These are phyloP conservation scores for Hyposoter dolosus DNA, from an alignment of 2,888 invertebrate genomes.

Conservation along the genomic window DNA sequence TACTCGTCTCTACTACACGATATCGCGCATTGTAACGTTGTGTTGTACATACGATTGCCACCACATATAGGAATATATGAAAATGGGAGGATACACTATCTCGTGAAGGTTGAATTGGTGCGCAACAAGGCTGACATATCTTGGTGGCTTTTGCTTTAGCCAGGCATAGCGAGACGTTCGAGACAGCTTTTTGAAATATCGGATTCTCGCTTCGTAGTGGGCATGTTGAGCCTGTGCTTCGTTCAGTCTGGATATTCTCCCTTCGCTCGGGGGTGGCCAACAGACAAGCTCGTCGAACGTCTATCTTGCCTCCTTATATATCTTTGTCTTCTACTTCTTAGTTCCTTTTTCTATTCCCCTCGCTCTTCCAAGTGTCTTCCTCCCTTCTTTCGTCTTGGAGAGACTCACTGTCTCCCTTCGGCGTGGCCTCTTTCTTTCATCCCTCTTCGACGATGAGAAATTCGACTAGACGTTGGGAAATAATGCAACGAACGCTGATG, in stretches of 20 bases:
- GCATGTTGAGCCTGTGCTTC: conserved; percentile 65
- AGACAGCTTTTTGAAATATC: conserved; percentile 75
- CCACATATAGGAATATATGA: conserved; percentile 22
- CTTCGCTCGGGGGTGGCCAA: conserved; percentile 44
- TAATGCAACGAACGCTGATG: conserved; percentile 63
- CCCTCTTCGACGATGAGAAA: conserved; percentile 57
- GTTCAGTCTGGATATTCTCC: conserved; percentile 62
- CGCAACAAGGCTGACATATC: conserved; percentile 54
- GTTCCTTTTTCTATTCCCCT: not conserved
- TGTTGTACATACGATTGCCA: conserved; percentile 9
- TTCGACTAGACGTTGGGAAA: conserved; percentile 60
- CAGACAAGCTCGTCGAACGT: conserved; percentile 47
- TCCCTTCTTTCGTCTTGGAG: conserved; percentile 23
- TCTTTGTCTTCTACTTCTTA: not conserved
- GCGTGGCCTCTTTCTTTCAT: conserved; percentile 22
- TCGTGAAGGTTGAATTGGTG: conserved; percentile 58
- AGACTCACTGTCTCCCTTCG: conserved; percentile 47
- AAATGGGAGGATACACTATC: conserved; percentile 22
- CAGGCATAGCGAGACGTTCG: conserved; percentile 45
- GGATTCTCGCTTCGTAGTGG: conserved; percentile 45
- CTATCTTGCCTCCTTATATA: conserved; percentile 18
- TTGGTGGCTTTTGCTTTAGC: conserved; percentile 55
- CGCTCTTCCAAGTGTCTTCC: not conserved
- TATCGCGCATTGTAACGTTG: conserved; percentile 60
- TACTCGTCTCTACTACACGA: conserved; percentile 65